Percentiles rank a stretch among this genome's conserved stretches.
Evolutionary conservation across 1,140 invertebrate species (phyloP).

Genomic region (Rhagoletis pomonella): DNA sequence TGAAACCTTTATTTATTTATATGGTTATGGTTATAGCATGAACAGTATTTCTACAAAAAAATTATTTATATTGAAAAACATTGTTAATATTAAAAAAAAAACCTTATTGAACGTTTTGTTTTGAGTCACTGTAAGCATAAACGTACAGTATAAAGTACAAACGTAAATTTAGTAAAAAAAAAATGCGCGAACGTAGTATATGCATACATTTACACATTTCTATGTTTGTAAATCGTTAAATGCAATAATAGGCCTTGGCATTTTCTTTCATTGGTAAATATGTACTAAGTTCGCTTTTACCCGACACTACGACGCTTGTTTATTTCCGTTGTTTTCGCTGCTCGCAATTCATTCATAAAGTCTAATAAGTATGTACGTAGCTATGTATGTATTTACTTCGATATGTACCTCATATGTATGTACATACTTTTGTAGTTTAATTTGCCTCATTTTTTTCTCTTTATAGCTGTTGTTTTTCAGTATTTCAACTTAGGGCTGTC

Average conservation of each 20-base stretch:
- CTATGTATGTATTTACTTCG: background rate
- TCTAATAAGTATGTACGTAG: background rate
- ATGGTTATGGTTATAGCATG: too few species aligned
- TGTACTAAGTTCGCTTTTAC: constrained; percentile 14
- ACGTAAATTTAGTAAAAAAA: too few species aligned
- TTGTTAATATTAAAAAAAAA: too few species aligned
- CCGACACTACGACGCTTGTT: background rate
- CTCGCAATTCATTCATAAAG: constrained; percentile 43
- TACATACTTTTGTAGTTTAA: background rate
- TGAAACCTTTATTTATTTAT: too few species aligned
- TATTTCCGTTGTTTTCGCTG: constrained; percentile 39
- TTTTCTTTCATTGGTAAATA: constrained; percentile 17
- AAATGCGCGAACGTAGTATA: background rate
- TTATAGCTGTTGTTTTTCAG: background rate
- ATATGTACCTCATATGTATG: background rate
- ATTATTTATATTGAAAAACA: too few species aligned
- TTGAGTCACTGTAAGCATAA: too few species aligned
- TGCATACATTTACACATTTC: background rate
- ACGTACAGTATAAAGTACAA: too few species aligned
- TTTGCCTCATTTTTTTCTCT: background rate
- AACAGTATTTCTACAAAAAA: too few species aligned
- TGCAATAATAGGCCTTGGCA: constrained; percentile 31
- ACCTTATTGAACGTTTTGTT: too few species aligned
- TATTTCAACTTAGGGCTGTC: background rate
- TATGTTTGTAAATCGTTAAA: background rate